A percentile compares a stretch with the other conserved stretches of the same genome.
phyloP scores from a whole-genome alignment of 2,113 vertebrate genomes.

The Gambusia affinis region DNA sequence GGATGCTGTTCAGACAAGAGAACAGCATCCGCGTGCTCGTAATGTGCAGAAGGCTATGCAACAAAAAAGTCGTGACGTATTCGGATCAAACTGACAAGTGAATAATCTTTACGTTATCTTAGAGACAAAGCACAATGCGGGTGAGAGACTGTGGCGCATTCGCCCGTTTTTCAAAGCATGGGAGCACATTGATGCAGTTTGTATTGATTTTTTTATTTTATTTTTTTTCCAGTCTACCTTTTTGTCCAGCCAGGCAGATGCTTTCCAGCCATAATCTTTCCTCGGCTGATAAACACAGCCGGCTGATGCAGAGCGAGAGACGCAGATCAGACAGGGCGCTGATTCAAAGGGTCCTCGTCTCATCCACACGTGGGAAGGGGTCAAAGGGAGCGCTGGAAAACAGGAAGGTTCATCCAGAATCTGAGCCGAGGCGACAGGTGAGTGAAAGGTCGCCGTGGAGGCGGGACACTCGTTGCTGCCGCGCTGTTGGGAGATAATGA shows the following conservation, averaged over 20 bases:
- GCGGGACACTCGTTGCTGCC: conserved; percentile 28
- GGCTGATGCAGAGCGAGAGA: conserved; percentile 54
- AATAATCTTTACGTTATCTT: conserved; percentile 33
- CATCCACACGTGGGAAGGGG: conserved; percentile 51
- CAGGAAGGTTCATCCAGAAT: conserved; percentile 23
- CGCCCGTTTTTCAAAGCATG: conserved; percentile 36
- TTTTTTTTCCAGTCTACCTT: conserved; percentile 46
- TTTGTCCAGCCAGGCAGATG: conserved; percentile 44
- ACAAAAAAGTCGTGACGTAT: neutral
- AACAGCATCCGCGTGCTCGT: neutral
- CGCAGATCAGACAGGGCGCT: conserved; percentile 52
- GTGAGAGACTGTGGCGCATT: conserved; percentile 35
- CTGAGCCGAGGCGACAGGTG: conserved; percentile 54
- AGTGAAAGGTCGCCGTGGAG: conserved; percentile 56
- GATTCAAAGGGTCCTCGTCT: conserved; percentile 59
- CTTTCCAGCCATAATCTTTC: conserved; percentile 42
- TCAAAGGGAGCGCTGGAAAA: conserved; percentile 30
- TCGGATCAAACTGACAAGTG: conserved; percentile 24
- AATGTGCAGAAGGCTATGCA: neutral
- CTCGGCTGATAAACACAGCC: conserved; percentile 60
- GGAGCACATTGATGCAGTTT: conserved; percentile 42
- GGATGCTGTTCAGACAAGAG: neutral
- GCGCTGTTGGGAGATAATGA: conserved; percentile 67
- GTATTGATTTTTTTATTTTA: conserved; percentile 62
- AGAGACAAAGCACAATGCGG: conserved; percentile 23